phyloP scores from a whole-genome alignment of 2,113 vertebrate genomes.

The Chunga burmeisteri region DNA sequence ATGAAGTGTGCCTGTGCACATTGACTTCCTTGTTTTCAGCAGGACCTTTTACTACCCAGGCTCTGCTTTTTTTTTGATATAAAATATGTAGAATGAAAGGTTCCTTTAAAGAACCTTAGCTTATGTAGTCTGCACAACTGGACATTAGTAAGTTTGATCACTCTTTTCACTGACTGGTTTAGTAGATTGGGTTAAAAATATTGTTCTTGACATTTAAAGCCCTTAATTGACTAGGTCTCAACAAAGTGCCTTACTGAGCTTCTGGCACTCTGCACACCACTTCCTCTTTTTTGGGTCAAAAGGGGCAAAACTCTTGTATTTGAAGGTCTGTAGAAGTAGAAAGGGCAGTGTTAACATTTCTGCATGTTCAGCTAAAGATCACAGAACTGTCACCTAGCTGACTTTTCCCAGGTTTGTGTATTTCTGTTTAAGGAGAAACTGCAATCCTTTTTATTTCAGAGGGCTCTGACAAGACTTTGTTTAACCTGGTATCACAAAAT shows the following conservation, averaged over 20 bases:
- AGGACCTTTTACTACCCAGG: neutral
- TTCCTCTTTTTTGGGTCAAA: constrained; percentile 49
- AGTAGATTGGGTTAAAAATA: constrained; percentile 42
- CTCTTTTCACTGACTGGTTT: neutral
- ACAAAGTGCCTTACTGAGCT: neutral
- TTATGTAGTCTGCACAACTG: neutral
- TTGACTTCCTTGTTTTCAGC: neutral
- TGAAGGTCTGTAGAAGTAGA: constrained; percentile 39
- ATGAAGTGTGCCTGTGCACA: neutral
- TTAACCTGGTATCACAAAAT: neutral
- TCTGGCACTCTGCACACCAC: constrained; percentile 4
- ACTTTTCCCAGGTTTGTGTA: neutral
- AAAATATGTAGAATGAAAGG: neutral
- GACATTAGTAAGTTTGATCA: neutral
- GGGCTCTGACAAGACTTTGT: neutral
- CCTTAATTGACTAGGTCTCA: constrained; percentile 25
- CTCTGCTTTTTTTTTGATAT: neutral
- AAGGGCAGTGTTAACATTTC: constrained; percentile 43
- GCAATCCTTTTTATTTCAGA: neutral
- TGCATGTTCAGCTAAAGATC: constrained; percentile 18
- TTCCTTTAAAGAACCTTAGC: neutral
- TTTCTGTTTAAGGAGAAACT: neutral
- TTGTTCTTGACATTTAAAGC: constrained; percentile 35
- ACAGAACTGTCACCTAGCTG: neutral
- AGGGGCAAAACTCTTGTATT: constrained; percentile 39